Base-by-base conservation (phyloP, 1,140 invertebrate genomes). In the Calephelis nemesis region DNA sequence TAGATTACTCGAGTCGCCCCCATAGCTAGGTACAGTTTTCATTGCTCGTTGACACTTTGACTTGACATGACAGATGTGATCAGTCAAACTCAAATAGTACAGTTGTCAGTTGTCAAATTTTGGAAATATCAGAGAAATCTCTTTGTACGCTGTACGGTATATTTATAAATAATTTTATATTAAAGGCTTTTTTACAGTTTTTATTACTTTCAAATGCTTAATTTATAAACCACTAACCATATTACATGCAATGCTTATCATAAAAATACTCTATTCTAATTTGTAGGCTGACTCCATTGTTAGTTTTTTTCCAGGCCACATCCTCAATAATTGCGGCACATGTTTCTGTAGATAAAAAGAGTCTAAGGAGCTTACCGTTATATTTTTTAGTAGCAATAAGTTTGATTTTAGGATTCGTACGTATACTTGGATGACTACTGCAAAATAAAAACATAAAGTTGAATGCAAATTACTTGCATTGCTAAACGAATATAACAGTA, bases 301-400 rank as follows among this genome's bases (percentile, higher is more conserved):
- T 73, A 68, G 76, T 89, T 91, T 89, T 45, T 77, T 90, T 91
- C 88, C 84, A 87, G 78, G 88, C 88, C 88, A 91, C 88, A 91
- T 91, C 87, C 85, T 87, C 87, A 91, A 77, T 85, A 86, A 81
- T 82, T 84, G 73, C 82, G 73, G 81, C 84, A 85, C 87, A 88
- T 87, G 88, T 89, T 86, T 88, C 82, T 78, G 80, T 87, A 74
- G 74, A 83, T 77, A 87, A 83, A 83, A 82, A 87, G 78, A 81
- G 75, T 72, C 79, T 78, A 67, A 73, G 70, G 79, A 63, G 67
- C 69, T 71, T 42, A 85, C 74, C 83, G 65, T 72, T 42, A 48
- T 49, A 64, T 13, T 71, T 58, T 68, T 40, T 15, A 49, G 42
- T 62, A 66, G 42, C 6, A 11, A 58, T 48, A 19, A 45, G 42